Evolutionary conservation across 92 coral and sea anemone species (phyloP).

Genomic region (Paragorgia papillata): DNA sequence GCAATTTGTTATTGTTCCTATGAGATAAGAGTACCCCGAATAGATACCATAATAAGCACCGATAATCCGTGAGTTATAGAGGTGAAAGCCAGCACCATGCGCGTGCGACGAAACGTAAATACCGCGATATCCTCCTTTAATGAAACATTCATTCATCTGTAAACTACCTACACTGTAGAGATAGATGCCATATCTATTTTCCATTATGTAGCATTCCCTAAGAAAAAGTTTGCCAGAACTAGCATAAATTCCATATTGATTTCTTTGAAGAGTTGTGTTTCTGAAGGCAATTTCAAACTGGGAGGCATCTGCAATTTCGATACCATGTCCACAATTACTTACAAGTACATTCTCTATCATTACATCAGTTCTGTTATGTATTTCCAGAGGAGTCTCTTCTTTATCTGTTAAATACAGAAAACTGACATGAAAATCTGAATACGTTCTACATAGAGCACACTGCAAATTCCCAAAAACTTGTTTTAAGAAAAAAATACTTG

Average conservation of each 20-base stretch:
- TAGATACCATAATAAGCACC: neutral
- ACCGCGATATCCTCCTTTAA: neutral
- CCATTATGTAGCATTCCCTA: neutral
- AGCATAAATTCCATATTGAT: neutral
- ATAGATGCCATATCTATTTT: too few relatives aligned
- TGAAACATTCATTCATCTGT: neutral
- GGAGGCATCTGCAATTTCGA: neutral
- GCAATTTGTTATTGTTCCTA: neutral
- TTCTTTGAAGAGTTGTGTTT: neutral
- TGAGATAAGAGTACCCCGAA: neutral
- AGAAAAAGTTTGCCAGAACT: neutral
- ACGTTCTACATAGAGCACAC: too few relatives aligned
- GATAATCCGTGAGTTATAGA: neutral
- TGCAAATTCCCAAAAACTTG: too few relatives aligned
- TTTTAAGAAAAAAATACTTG: too few relatives aligned
- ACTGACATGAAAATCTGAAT: too few relatives aligned
- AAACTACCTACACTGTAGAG: too few relatives aligned
- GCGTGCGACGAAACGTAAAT: neutral
- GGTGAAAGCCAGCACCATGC: neutral
- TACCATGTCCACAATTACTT: neutral
- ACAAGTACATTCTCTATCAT: neutral
- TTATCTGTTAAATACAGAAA: neutral
- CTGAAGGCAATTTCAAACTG: neutral
- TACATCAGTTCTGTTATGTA: neutral
- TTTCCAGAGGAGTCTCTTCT: neutral